Evolutionary conservation across 2,797 vertebrate genomes (phyloP).

Genomic region (Protonibea diacanthus): DNA sequence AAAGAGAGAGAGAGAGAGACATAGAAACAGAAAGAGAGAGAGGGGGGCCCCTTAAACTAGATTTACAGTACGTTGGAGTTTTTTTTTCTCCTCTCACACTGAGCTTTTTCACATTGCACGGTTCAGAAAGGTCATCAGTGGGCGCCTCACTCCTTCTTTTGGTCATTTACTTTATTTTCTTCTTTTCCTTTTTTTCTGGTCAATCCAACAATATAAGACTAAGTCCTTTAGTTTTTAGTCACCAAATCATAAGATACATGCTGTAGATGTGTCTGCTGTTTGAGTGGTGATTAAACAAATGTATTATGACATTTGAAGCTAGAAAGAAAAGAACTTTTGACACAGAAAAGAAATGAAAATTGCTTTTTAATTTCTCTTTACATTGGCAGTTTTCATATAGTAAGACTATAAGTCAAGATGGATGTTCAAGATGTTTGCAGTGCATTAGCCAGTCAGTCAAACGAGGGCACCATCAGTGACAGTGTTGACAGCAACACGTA

Average conservation of each 20-base stretch:
- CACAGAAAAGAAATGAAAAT: background rate
- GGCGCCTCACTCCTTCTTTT: conserved; percentile 26
- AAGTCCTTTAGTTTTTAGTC: background rate
- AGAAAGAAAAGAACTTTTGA: background rate
- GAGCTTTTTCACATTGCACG: conserved; percentile 50
- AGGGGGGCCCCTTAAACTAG: conserved; percentile 47
- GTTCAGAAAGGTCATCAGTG: conserved; percentile 62
- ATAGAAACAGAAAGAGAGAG: conserved; percentile 35
- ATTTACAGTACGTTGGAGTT: conserved; percentile 54
- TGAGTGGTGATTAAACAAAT: background rate
- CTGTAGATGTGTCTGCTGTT: background rate
- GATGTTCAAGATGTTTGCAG: background rate
- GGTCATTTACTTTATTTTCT: background rate
- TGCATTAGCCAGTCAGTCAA: background rate
- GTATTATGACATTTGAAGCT: background rate
- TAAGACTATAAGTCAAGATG: background rate
- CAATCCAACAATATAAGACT: background rate
- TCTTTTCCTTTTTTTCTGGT: background rate
- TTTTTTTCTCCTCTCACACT: conserved; percentile 17
- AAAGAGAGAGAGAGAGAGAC: conserved; percentile 38
- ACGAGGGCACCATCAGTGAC: background rate
- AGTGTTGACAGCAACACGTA: conserved; percentile 9
- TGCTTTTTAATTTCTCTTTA: background rate
- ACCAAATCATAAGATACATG: background rate
- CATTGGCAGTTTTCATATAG: background rate